Percentiles rank a stretch among this genome's conserved stretches.
These are phyloP conservation scores for Muscidifurax raptorellus DNA, from an alignment of 1,140 invertebrate species.

Conservation along the genomic window DNA sequence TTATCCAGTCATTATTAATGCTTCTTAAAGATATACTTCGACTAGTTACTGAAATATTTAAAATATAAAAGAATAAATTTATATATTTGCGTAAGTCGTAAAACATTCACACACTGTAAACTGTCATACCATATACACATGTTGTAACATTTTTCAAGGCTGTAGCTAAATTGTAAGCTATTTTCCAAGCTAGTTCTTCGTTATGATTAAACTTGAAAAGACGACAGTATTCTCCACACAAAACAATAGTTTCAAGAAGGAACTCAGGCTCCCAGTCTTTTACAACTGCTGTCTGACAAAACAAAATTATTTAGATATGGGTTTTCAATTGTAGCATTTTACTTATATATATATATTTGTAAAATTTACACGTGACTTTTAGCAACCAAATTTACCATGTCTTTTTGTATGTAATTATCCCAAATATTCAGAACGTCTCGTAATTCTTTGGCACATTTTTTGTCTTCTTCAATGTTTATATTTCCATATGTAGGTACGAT, in stretches of 20 bases:
- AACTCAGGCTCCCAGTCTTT: slow-evolving; percentile 56
- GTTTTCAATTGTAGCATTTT: neutral
- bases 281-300: slow-evolving; percentile 52
- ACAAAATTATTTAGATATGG: slow-evolving; percentile 1
- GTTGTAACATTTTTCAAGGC: slow-evolving; percentile 54
- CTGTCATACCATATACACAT: slow-evolving; percentile 61
- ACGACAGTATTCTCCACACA: slow-evolving; percentile 64
- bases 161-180: slow-evolving; percentile 61
- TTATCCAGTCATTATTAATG: slow-evolving; percentile 66
- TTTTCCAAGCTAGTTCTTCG: slow-evolving; percentile 62
- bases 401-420: slow-evolving; percentile 57
- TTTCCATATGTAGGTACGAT: slow-evolving; percentile 66
- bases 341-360: slow-evolving; percentile 2
- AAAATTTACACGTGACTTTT: neutral
- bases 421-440: slow-evolving; percentile 60
- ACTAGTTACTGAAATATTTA: slow-evolving; percentile 60
- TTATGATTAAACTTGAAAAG: slow-evolving; percentile 61
- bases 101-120: neutral
- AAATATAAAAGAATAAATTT: neutral
- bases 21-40: slow-evolving; percentile 63
- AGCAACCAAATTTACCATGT: slow-evolving; percentile 58
- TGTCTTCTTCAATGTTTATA: slow-evolving; percentile 64
- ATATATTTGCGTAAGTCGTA: neutral
- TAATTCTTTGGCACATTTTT: slow-evolving; percentile 55
- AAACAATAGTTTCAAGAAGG: slow-evolving; percentile 58